phyloP scores from a whole-genome alignment of 2,888 invertebrate genomes.

The Cybosia mesomella region DNA sequence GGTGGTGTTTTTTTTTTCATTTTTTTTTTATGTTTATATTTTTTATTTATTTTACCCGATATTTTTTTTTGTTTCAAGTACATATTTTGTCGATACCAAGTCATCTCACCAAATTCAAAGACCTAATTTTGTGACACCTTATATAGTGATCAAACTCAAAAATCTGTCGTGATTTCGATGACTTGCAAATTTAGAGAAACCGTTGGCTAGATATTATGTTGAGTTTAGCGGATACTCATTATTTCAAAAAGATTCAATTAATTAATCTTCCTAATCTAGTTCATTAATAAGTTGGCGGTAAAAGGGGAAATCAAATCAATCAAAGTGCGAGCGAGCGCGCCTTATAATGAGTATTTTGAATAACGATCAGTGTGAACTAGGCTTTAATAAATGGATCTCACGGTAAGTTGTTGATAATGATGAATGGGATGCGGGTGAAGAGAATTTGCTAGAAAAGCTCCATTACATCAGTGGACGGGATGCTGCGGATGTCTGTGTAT shows the following conservation, averaged over 20 bases:
- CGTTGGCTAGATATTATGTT: not conserved
- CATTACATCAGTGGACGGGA: conserved; percentile 10
- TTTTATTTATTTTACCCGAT: too few relatives aligned
- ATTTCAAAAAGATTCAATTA: conserved; percentile 11
- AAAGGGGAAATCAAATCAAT: conserved; percentile 39
- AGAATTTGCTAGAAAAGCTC: conserved; percentile 6
- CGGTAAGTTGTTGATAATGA: conserved; percentile 34
- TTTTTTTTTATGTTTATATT: too few relatives aligned
- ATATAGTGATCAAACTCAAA: not conserved
- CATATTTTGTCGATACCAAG: too few relatives aligned
- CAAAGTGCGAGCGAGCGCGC: conserved; percentile 32
- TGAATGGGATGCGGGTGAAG: conserved; percentile 25
- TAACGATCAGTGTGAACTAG: conserved; percentile 40
- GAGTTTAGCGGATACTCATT: conserved; percentile 14
- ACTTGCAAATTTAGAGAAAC: not conserved
- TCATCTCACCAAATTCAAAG: too few relatives aligned
- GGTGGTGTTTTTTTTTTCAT: too few relatives aligned
- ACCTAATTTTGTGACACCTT: too few relatives aligned
- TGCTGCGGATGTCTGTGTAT: not conserved
- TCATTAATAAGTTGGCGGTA: conserved; percentile 38
- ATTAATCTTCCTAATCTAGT: conserved; percentile 32
- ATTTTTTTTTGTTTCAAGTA: too few relatives aligned
- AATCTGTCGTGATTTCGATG: not conserved
- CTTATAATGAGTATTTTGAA: conserved; percentile 41
- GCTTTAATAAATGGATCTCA: conserved; percentile 44